These are phyloP conservation scores for Eleginops maclovinus DNA, from an alignment of 2,113 vertebrate genomes.

Conservation along the genomic window DNA sequence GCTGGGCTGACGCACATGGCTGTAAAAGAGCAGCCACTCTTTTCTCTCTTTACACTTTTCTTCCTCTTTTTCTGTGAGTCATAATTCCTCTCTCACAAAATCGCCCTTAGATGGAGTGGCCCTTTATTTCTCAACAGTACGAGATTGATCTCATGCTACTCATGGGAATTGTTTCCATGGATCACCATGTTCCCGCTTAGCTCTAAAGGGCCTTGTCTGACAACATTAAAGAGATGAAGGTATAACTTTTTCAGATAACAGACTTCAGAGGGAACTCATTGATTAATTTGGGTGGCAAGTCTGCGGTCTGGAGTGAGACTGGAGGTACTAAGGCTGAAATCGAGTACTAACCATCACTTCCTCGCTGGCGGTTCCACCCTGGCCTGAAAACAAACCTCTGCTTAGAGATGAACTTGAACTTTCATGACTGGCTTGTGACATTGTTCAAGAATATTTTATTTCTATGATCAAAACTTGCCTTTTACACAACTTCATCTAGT, in stretches of 20 bases:
- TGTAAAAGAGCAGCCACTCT: constrained; percentile 65
- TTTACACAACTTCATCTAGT: background rate
- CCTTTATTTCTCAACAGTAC: constrained; percentile 67
- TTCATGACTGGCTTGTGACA: background rate
- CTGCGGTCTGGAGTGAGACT: background rate
- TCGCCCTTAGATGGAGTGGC: constrained; percentile 64
- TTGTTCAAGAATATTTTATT: background rate
- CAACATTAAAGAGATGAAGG: constrained; percentile 48
- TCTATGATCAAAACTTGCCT: background rate
- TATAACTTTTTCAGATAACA: constrained; percentile 42
- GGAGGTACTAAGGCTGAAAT: background rate
- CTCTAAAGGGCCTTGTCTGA: constrained; percentile 47
- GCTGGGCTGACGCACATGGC: constrained; percentile 57
- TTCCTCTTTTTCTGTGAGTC: constrained; percentile 63
- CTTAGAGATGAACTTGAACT: background rate
- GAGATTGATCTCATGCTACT: constrained; percentile 60
- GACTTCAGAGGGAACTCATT: background rate
- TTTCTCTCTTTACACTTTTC: constrained; percentile 29
- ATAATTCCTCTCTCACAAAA: constrained; percentile 67
- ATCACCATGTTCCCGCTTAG: constrained; percentile 41
- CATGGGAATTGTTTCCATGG: constrained; percentile 64
- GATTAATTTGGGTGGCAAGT: background rate
- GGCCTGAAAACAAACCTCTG: background rate
- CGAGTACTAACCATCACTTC: constrained; percentile 2
- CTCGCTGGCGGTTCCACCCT: background rate